phyloP scores from a whole-genome alignment of 2,113 vertebrate species.

The Bombycilla garrulus region DNA sequence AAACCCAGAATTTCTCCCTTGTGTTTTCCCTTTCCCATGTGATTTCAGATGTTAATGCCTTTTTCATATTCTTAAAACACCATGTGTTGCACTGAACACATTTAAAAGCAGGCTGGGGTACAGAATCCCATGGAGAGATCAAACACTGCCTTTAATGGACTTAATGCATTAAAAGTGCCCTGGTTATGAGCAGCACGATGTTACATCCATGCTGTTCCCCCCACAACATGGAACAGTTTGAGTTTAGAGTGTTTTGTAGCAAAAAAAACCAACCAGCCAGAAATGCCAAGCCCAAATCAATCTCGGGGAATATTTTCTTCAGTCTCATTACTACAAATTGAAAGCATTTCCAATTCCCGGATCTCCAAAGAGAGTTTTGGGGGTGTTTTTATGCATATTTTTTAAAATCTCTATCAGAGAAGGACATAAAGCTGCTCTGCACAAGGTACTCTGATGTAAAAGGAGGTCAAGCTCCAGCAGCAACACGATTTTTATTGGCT shows the following conservation, averaged over 20 bases:
- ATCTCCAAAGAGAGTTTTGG: neutral
- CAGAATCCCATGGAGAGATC: neutral
- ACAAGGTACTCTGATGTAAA: neutral
- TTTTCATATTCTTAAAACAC: neutral
- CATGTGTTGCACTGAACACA: neutral
- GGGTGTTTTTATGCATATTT: neutral
- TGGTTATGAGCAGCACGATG: neutral
- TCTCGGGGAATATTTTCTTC: neutral
- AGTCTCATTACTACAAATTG: neutral
- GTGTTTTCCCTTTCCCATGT: neutral
- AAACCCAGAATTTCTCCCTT: neutral
- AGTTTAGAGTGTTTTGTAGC: neutral
- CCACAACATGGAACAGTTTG: neutral
- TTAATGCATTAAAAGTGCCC: neutral
- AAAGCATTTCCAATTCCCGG: neutral
- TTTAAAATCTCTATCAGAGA: fast-evolving
- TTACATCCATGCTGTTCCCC: neutral
- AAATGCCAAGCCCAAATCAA: neutral
- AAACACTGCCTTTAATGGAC: neutral
- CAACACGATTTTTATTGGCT: neutral
- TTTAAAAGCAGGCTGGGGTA: neutral
- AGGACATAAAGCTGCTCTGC: neutral
- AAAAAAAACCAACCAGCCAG: neutral
- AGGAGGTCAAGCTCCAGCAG: neutral
- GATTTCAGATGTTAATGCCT: neutral